Evolutionary conservation across 2,113 vertebrate genomes (phyloP), one percentile per base, ranked within the genome.

Genomic region (Psammodynastes pulverulentus): DNA sequence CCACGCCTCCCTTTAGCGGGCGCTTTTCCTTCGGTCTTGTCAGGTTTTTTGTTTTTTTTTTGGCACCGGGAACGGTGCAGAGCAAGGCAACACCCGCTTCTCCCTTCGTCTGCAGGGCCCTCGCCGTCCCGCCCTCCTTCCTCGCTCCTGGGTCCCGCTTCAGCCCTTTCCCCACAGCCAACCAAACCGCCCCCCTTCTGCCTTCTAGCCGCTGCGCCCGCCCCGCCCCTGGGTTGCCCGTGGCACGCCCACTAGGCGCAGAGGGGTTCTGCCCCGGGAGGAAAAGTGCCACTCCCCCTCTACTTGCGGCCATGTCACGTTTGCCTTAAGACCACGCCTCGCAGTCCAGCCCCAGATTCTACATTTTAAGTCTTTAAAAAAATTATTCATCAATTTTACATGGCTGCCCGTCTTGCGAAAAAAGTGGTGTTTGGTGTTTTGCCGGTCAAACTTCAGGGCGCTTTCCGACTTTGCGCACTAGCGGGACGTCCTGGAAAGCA

Each of bases 1-100:
- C 91, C 91, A 92, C 87, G 87, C 51, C 87, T 92, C 91, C 91
- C 10, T 88, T 34, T 34, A 2, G n/a, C 10, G 86, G 52, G 72
- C 2, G 67, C 49, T 39, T 24, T 53, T 43, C 49, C 48, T 24
- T 26, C 21, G 6, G 34, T 53, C 85, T 86, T 29, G 89, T 43
- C 67, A 39, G 48, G 24, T 8, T 54, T 54, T 21, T 54, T 12
- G 1, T 19, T 5, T 24, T 17, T 17, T 24, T 24, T 39, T 52
- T 5, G 9, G 39, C 52, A 10, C 39, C 15, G 15, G 67, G 67
- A 8, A 19, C 24, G 0, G 88, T 15, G 90, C 39, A 45, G 12
- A 39, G 23, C 23, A 24, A 19, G 51, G 51, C 56, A 39, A 6
- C 58, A 23, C 89, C 67, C 62, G n/a, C 89, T 49, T 21, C 26